phyloP scores from a whole-genome alignment of 2,113 vertebrate genomes.

The Calonectris borealis region DNA sequence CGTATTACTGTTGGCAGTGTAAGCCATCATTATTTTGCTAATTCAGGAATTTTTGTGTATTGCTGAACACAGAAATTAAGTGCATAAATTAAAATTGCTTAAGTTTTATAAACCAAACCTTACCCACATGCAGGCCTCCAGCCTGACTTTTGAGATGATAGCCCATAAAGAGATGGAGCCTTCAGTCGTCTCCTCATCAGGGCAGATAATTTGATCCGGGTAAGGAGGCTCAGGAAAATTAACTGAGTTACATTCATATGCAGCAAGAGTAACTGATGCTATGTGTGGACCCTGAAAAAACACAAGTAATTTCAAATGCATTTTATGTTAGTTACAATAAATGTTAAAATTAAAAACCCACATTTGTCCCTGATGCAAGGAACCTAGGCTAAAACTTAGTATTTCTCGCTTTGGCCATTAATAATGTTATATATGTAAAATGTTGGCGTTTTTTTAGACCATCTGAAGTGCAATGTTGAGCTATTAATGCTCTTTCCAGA shows the following conservation, averaged over 20 bases:
- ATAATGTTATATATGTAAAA: background rate
- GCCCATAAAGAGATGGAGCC: slow-evolving; percentile 88
- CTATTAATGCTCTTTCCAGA: background rate
- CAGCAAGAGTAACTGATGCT: slow-evolving; percentile 96
- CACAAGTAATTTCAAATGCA: background rate
- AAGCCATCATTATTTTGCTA: background rate
- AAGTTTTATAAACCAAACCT: slow-evolving; percentile 56
- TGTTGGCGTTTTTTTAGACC: background rate
- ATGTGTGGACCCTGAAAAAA: slow-evolving; percentile 92
- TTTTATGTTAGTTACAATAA: background rate
- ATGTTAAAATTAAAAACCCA: background rate
- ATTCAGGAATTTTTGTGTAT: background rate
- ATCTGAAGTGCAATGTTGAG: background rate
- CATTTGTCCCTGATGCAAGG: background rate
- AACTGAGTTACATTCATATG: slow-evolving; percentile 96
- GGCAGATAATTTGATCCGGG: slow-evolving; percentile 94
- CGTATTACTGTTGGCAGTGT: background rate
- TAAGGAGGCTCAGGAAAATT: slow-evolving; percentile 98
- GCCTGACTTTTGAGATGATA: slow-evolving; percentile 98
- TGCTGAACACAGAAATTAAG: background rate
- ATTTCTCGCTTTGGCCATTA: background rate
- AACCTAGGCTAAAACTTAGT: background rate
- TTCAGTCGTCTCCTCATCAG: slow-evolving; percentile 74
- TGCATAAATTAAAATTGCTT: rapidly evolving
- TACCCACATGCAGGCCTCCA: slow-evolving; percentile 99